Conservation (phyloP, 2,113 vertebrate species). For the Archocentrus centrarchus region DNA sequence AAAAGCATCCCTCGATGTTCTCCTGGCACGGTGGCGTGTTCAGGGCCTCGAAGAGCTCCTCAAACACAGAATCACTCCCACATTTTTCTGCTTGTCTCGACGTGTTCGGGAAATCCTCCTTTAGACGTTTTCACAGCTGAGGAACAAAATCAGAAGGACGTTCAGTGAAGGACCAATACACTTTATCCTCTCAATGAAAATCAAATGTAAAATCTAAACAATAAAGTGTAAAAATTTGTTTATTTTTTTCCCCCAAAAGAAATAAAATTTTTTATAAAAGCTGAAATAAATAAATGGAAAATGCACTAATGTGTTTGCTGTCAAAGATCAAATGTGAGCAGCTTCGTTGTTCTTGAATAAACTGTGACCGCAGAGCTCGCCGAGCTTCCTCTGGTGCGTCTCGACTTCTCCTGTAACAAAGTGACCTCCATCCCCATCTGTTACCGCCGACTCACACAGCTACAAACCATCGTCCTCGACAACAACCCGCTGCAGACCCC, state of each 20-base stretch:
- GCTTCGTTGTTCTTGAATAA: neutral
- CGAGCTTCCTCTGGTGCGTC: slow-evolving; percentile 91
- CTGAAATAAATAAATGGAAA: no score
- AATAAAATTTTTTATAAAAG: no score
- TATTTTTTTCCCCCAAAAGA: no score
- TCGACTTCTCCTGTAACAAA: slow-evolving; percentile 99
- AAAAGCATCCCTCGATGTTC: no score
- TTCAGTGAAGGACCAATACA: no score
- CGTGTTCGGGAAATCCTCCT: neutral
- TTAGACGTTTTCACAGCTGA: neutral
- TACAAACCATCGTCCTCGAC: slow-evolving; percentile 93
- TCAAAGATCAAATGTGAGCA: no score
- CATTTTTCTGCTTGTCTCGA: neutral
- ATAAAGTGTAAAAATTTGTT: no score
- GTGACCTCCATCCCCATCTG: slow-evolving; percentile 92
- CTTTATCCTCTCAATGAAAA: no score
- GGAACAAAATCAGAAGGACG: neutral
- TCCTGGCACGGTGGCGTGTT: no score
- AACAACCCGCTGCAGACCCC: slow-evolving; percentile 96
- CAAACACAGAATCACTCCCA: neutral
- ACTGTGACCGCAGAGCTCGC: slow-evolving; percentile 85
- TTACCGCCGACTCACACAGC: slow-evolving; percentile 90
- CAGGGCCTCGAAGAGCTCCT: neutral
- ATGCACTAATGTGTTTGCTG: no score
- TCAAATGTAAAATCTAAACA: no score